phyloP scores from a whole-genome alignment of 35 echinoderm and acorn worm genomes.

The Acanthaster planci region DNA sequence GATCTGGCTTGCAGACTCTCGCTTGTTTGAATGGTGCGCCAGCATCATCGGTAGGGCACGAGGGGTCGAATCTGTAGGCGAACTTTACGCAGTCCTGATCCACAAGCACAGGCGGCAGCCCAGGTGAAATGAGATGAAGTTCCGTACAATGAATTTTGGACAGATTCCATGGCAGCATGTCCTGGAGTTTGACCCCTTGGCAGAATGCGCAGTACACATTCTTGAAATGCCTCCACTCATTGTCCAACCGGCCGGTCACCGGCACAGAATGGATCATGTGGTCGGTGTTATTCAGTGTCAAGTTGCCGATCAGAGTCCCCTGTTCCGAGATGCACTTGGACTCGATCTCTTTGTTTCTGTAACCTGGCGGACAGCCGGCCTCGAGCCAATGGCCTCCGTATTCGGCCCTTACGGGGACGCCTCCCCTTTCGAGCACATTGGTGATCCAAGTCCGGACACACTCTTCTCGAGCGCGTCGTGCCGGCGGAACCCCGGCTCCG shows the following conservation, averaged over 20 bases:
- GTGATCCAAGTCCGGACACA: background rate
- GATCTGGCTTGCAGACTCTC: background rate
- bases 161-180: constrained; percentile 27
- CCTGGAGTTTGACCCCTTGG: constrained; percentile 1
- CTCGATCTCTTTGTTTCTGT: background rate
- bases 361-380: constrained; percentile 7
- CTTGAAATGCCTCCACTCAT: constrained; percentile 34
- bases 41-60: background rate
- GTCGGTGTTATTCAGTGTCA: background rate
- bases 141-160: constrained; percentile 5
- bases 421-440: background rate
- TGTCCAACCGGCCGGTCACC: background rate
- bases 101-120: background rate
- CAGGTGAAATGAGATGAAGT: background rate
- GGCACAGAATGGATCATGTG: constrained; percentile 29
- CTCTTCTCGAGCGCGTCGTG: background rate
- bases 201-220: constrained; percentile 40
- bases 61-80: background rate
- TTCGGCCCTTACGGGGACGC: background rate
- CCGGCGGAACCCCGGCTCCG: background rate
- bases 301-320: background rate
- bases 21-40: background rate
- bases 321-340: background rate
- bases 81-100: background rate
- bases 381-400: constrained; percentile 36